These are phyloP conservation scores for Hanleya hanleyi DNA, from an alignment of 2,888 invertebrate species.

Conservation along the genomic window DNA sequence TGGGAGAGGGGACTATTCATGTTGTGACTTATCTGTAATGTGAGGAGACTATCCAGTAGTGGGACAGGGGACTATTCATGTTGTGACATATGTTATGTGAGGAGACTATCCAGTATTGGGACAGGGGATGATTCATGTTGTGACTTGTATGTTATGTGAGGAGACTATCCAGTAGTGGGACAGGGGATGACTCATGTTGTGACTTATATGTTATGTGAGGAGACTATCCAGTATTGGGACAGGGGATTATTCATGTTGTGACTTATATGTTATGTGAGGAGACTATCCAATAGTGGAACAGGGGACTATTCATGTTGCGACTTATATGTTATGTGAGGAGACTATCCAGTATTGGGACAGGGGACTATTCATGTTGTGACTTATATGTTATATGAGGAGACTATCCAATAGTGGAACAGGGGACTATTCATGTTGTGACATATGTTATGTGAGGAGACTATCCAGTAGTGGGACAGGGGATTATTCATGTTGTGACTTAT, in stretches of 20 bases:
- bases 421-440: too few species aligned
- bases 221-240: conserved; percentile 73
- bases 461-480: neutral
- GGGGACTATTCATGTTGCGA: conserved; percentile 37
- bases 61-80: conserved; percentile 77
- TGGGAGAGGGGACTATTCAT: neutral
- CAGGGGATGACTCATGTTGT: neutral
- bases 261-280: conserved; percentile 87
- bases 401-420: neutral
- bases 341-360: neutral
- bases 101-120: neutral
- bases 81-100: neutral
- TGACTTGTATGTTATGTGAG: neutral
- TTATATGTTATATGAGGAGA: neutral
- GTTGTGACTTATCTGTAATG: neutral
- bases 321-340: conserved; percentile 87
- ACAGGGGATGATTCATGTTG: too few species aligned
- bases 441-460: neutral
- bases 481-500: neutral
- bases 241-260: conserved; percentile 69
- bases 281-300: neutral
- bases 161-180: conserved; percentile 6
- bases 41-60: neutral
- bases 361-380: neutral
- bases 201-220: neutral